A percentile compares a stretch with the other conserved stretches of the same genome.
Conservation (phyloP, 2,113 vertebrate species). For the Lycocorax pyrrhopterus region DNA sequence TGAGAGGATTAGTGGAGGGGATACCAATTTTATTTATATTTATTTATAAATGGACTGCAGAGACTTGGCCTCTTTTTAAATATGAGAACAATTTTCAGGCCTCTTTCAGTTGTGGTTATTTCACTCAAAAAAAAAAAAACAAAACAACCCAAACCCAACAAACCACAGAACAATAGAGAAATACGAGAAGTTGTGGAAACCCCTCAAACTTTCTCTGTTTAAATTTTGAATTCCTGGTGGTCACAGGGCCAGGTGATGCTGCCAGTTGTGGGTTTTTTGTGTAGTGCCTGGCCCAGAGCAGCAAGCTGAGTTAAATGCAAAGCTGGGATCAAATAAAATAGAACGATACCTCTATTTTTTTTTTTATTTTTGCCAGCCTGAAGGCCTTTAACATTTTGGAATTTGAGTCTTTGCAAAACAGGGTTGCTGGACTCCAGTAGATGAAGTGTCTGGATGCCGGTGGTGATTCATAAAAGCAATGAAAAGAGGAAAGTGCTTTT, state of each 20-base stretch:
- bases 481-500: conserved; percentile 47
- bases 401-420: not conserved
- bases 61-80: not conserved
- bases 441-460: not conserved
- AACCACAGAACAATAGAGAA: not conserved
- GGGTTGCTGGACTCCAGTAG: conserved; percentile 10
- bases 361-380: not conserved
- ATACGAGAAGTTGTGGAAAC: not conserved
- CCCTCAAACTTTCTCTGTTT: not conserved
- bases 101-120: not conserved
- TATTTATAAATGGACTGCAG: not conserved
- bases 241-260: not conserved
- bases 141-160: not conserved
- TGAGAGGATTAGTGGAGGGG: not conserved
- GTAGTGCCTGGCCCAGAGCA: not conserved
- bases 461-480: conserved; percentile 57
- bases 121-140: not conserved
- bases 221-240: not conserved
- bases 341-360: not conserved
- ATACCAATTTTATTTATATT: not conserved
- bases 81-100: not conserved
- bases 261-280: not conserved
- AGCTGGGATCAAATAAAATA: not conserved
- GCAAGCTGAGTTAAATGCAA: not conserved
- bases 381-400: not conserved